Evolutionary conservation across 2,888 invertebrate species (phyloP).

Genomic region (Callinectes sapidus): DNA sequence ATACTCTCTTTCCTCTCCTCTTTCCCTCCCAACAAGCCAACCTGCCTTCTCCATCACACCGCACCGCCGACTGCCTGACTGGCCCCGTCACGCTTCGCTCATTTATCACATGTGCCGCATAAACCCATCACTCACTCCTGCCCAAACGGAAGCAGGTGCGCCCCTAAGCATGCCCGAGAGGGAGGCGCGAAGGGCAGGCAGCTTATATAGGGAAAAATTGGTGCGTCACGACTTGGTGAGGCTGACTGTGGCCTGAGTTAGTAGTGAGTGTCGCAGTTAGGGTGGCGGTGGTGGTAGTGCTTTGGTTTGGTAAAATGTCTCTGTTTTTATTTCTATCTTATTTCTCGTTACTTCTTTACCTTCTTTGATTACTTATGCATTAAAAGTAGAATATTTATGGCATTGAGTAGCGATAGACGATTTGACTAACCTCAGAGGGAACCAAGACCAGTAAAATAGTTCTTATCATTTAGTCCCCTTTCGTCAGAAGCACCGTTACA

Average conservation of each 20-base stretch:
- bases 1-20: background rate
- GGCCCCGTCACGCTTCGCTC: background rate
- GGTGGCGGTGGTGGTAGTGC: no score
- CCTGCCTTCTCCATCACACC: background rate
- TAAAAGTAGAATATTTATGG: no score
- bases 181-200: background rate
- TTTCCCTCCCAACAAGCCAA: background rate
- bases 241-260: no score
- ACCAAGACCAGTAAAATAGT: no score
- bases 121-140: slow-evolving; percentile 24
- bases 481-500: no score
- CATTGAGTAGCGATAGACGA: background rate
- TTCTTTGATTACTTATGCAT: no score
- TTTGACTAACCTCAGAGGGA: no score
- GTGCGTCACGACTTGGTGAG: no score
- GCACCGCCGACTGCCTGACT: background rate
- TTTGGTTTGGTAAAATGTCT: background rate
- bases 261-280: no score
- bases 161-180: background rate
- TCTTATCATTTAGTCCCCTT: no score
- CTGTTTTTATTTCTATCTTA: background rate
- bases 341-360: no score
- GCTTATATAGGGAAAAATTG: background rate
- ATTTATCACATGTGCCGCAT: slow-evolving; percentile 10
- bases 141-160: background rate